Evolutionary conservation across 2,113 vertebrate species (phyloP), one percentile per base, ranked within the genome.

Genomic region (Poecilia latipinna): DNA sequence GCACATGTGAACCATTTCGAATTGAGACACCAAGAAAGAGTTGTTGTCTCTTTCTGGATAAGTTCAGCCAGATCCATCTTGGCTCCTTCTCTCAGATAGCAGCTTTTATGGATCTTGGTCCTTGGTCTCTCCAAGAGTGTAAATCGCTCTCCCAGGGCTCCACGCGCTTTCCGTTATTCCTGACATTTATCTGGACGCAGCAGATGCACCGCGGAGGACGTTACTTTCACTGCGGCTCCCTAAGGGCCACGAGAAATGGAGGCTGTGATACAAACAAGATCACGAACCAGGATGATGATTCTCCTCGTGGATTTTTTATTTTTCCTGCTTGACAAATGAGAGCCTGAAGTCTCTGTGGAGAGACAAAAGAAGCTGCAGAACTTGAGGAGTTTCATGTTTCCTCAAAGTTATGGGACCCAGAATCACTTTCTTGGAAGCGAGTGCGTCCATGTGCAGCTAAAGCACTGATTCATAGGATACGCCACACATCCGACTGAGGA

Each of bases 131-230:
- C 65, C 69, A 77, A 37, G 71, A 15, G 64, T 82, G 88, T 88
- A 88, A 91, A 91, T 90, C 86, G 90, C 83, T n/a, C 19, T 57
- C 51, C 51, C 8, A 24, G 51, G 83, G n/a, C 32, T 19, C 60
- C 61, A 19, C n/a, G 61, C 42, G 72, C 67, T 75, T 61, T 42
- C 62, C 76, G 77, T 86, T 87, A 82, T 78, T 82, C 75, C 69
- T 89, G 84, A 89, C 83, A 88, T 86, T 54, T 75, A 89, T 92
- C 84, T 92, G 87, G 87, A 90, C 79, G 74, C 78, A 77, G 10
- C 86, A 65, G 77, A 28, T 60, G 3, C 12, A 35, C 78, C 80
- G 54, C 74, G 77, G 78, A 90, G 86, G 90, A 93, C 91, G 92
- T 28, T 92, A 91, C 89, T 87, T 35, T 60, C 69, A 83, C 60